Conservation (phyloP, 2,797 vertebrate species). For the Melopsittacus undulatus region DNA sequence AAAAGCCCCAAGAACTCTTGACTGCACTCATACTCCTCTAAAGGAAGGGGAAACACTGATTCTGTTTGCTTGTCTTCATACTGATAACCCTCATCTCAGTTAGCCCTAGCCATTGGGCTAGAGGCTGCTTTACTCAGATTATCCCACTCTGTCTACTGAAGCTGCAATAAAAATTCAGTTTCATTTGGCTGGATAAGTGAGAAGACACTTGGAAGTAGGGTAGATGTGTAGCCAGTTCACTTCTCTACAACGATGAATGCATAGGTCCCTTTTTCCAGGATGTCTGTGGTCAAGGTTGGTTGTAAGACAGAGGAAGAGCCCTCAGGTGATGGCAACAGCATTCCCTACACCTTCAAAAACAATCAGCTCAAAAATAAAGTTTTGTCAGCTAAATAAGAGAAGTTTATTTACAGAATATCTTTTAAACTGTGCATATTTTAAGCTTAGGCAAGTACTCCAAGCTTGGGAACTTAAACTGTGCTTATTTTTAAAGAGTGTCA, state of each 20-base stretch:
- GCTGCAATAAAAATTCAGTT: not conserved
- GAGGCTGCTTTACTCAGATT: not conserved
- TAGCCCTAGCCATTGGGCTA: not conserved
- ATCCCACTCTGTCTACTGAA: not conserved
- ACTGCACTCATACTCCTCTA: not conserved
- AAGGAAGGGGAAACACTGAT: not conserved
- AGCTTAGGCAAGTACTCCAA: not conserved
- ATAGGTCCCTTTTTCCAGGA: fast-evolving
- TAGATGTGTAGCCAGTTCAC: not conserved
- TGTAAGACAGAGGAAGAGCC: not conserved
- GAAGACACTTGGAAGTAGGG: not conserved
- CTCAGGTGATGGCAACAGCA: not conserved
- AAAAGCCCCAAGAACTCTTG: not conserved
- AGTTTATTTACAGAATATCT: not conserved
- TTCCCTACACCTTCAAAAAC: not conserved
- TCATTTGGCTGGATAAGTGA: not conserved
- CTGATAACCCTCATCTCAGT: not conserved
- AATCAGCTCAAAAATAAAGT: not conserved
- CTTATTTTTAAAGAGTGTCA: not conserved
- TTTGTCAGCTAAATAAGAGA: not conserved
- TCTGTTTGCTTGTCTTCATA: not conserved
- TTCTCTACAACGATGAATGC: fast-evolving
- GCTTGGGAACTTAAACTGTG: not conserved
- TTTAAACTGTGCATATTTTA: not conserved
- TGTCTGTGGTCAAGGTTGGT: fast-evolving